Evolutionary conservation across 2,797 vertebrate species (phyloP), one percentile per base, ranked within the genome.

Genomic region (Hypotaenidia philippensis): DNA sequence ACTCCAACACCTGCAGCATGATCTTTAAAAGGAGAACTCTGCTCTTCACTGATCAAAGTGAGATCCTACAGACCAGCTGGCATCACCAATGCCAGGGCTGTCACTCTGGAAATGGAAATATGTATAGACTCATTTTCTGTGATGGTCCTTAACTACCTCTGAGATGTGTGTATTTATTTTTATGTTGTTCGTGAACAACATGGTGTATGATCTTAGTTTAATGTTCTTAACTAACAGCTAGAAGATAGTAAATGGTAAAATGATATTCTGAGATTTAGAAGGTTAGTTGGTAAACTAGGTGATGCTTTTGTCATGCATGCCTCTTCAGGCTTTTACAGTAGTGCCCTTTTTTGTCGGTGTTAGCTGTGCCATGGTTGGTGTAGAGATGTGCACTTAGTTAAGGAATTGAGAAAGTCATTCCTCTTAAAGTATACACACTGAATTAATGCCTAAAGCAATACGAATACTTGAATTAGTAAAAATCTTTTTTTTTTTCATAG

Each of bases 191-290:
- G 85, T 77, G 78, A 83, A 91, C 89, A 36, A 36, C 36, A 36
- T 36, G 64, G 26, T 87, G 78, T 91, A 47, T 92, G 92, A 90
- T 93, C 84, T 83, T 95, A 90, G 91, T 93, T 97, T 97, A 96
- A 96, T 83, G 57, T 90, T 98, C 90, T 93, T 94, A 96, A 97
- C 97, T 97, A 97, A 96, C 97, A 97, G 95, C 94, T 95, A 97
- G 96, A 97, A 96, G 96, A 97, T 98, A 98, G 52, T 52, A 96
- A 76, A 53, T 78, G 93, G 97, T 98, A 98, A 98, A 98, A 98
- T 97, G 97, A 95, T 96, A 88, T 89, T 95, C 89, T 96, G 94
- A 97, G 97, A 97, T 97, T 96, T 89, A 96, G 80, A 97, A 61
- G 41, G 23, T 84, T 79, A 81, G 86, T 97, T 98, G 97, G 95